phyloP scores from a whole-genome alignment of 2,113 vertebrate species.

The Sialia sialis region DNA sequence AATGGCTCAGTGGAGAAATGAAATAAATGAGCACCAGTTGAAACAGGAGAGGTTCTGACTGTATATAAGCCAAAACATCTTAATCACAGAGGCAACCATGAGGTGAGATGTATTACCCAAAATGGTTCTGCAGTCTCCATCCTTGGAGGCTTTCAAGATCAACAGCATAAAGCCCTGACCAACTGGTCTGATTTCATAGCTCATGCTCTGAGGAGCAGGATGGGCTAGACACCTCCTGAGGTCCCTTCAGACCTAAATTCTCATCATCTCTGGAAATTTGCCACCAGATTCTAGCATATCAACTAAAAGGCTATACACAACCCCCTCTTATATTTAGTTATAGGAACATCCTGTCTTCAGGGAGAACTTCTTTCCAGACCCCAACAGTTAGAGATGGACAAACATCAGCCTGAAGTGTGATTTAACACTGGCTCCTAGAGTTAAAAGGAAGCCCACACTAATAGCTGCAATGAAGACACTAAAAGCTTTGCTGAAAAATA shows the following conservation, averaged over 20 bases:
- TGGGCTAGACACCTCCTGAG: not conserved
- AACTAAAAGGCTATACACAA: not conserved
- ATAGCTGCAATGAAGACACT: not conserved
- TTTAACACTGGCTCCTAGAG: not conserved
- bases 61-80: not conserved
- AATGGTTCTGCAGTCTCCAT: not conserved
- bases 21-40: not conserved
- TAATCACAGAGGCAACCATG: not conserved
- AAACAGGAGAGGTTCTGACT: not conserved
- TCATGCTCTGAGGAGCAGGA: not conserved
- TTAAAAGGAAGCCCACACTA: not conserved
- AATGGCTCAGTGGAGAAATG: fast-evolving
- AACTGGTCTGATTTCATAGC: not conserved
- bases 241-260: not conserved
- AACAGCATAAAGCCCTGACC: not conserved
- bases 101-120: fast-evolving
- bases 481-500: not conserved
- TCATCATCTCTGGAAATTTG: not conserved
- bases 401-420: not conserved
- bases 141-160: not conserved
- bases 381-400: not conserved
- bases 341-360: not conserved
- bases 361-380: not conserved
- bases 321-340: not conserved
- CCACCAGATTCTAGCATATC: not conserved